Evolutionary conservation across 2,113 vertebrate species (phyloP), one percentile per base, ranked within the genome.

Genomic region (Hemiprocne comata): DNA sequence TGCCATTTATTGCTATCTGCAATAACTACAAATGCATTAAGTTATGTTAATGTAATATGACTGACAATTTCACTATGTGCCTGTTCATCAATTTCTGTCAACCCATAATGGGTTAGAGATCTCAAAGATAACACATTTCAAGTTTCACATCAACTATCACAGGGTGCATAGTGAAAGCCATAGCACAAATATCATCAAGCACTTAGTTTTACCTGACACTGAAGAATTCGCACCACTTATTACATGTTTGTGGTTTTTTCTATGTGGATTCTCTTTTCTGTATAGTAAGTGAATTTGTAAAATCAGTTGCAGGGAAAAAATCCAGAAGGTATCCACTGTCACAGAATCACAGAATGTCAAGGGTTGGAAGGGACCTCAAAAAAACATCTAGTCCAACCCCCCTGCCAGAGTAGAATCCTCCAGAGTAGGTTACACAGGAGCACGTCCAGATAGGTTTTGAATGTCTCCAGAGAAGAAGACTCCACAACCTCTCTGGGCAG

Each of bases 31-130:
- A 26, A 23, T 7, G 60, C 0, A 11, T 51, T 55, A 71, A 54
- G 57, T 72, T 67, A 36, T 2, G 1, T 60, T 65, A 48, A 42
- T 0, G 0, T 62, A 74, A 25, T 1, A 1, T 19, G 12, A 64
- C 4, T 21, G 9, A 62, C 3, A 2, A 57, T 38, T 90, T 85
- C 50, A 31, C 3, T 13, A 13, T 15, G 9, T 66, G 13, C 40
- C 44, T 74, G 9, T 79, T 72, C 8, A 12, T 50, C 18, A n/a
- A 9, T 69, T 82, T 86, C 60, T 91, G 31, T 33, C 24, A 74
- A 54, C 9, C 8, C 4, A 24, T 79, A 8, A 17, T 34, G 8
- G 2, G 6, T 13, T 24, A 53, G 12, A 65, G 31, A 50, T 66
- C 46, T 57, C 64, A 70, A 66, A 58, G 24, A 25, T 7, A 83